Conservation (phyloP, 2,113 vertebrate genomes). For the Peromyscus californicus region DNA sequence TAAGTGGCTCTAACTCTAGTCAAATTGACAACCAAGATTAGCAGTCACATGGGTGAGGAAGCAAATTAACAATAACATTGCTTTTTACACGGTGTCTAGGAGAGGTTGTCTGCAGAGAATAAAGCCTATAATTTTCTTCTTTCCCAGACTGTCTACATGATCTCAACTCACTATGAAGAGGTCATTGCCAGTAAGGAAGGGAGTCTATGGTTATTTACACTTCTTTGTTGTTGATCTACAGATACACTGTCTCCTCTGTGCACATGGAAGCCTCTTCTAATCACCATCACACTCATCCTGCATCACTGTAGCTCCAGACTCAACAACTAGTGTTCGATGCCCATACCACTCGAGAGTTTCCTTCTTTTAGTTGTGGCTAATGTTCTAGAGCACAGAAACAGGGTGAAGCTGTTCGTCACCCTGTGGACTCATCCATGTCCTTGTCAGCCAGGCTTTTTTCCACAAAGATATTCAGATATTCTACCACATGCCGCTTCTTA, state of each 20-base stretch:
- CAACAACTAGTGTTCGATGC: background rate
- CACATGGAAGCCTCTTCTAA: background rate
- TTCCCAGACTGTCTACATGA: background rate
- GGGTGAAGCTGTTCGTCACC: background rate
- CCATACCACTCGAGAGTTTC: background rate
- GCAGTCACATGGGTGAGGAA: background rate
- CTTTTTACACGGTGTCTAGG: background rate
- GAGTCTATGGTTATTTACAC: background rate
- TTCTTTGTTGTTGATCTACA: background rate
- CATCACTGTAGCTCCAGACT: background rate
- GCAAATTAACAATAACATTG: background rate
- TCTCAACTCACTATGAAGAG: background rate
- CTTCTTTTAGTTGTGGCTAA: background rate
- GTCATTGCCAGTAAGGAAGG: background rate
- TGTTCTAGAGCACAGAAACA: background rate
- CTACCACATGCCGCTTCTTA: background rate
- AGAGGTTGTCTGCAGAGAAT: background rate
- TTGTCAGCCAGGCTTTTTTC: background rate
- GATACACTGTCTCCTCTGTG: background rate
- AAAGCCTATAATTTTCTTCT: background rate
- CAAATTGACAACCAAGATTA: background rate
- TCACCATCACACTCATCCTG: background rate
- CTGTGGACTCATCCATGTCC: background rate
- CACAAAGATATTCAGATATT: background rate
- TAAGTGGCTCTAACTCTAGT: background rate